Evolutionary conservation across 2,888 invertebrate species (phyloP), one percentile per base, ranked within the genome.

Genomic region (Synergus japonicus): DNA sequence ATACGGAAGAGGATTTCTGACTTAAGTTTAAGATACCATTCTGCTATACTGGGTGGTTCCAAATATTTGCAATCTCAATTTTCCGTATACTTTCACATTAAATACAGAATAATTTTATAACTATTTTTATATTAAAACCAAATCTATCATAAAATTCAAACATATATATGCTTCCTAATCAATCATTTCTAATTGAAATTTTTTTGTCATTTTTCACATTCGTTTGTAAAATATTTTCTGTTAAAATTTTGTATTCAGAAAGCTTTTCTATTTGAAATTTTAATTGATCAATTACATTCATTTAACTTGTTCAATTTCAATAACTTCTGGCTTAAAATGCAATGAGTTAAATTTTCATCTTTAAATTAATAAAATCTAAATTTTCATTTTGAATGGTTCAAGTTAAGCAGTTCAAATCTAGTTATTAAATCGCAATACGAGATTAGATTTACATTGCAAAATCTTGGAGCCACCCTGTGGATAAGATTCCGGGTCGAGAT

Each of bases 401-500:
- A n/a, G 4, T 54, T n/a, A 54, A n/a, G 4, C n/a, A 2, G 9
- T n/a, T 9, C 7, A n/a, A 54, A 9, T 54, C 2, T 54, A 9
- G n/a, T 9, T 1, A n/a, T 54, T 9, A n/a, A 54, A 9, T 54
- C 54, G 8, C 9, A n/a, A 54, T 18, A 8, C n/a, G 2, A 8
- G 8, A 5, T 3, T 54, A 9, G n/a, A 12, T 60, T 60, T 12
- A 12, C 18, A 60, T 60, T 18, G 12, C 4, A 12, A 67, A 44
- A 22, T 67, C 13, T 46, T 67, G 22, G 18, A 44, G 44, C 12
- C 22, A 67, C 67, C 46, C 46, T 18, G 67, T 67, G 29, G 67
- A 67, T 67, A 67, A 67, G 67, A 44, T 44, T 67, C 13, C 22
- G 46, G 22, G 46, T 22, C 46, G 67, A 46, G 67, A 44, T 67